Percentiles rank a stretch among this genome's conserved stretches.
Conservation (phyloP, 2,888 invertebrate species). For the Notocelia uddmanniana region DNA sequence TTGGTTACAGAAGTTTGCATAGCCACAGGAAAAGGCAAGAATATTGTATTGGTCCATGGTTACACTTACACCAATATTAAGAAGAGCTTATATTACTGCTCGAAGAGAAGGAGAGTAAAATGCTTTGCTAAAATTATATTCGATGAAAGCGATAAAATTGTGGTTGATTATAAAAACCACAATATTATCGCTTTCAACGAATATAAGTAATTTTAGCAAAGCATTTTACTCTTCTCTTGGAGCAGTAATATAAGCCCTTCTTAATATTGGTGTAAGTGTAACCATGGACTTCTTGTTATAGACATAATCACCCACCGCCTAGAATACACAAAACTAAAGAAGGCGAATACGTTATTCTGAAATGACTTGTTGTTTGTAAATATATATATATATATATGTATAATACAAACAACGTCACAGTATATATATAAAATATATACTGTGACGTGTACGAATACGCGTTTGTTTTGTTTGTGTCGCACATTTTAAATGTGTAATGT, state of each 20-base stretch:
- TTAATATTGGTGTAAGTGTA: constrained; percentile 4
- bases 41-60: constrained; percentile 2
- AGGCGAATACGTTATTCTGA: constrained; percentile 1
- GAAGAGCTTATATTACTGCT: constrained; percentile 14
- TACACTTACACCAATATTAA: constrained; percentile 4
- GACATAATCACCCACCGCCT: constrained; percentile 17
- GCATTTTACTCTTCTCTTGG: constrained; percentile 8
- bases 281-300: background rate
- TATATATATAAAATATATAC: no score
- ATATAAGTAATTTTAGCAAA: constrained; percentile 17
- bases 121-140: constrained; percentile 23
- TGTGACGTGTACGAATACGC: no score
- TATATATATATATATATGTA: no score
- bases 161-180: background rate
- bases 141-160: background rate
- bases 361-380: background rate
- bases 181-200: background rate
- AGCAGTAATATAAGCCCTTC: constrained; percentile 15
- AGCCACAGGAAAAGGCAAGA: constrained; percentile 32
- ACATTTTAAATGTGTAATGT: no score
- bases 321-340: background rate
- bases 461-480: no score
- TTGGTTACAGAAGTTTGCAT: constrained; percentile 28
- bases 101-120: background rate
- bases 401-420: no score